These are phyloP conservation scores for Norana najaformis DNA, from an alignment of 2,888 invertebrate species.

Conservation along the genomic window DNA sequence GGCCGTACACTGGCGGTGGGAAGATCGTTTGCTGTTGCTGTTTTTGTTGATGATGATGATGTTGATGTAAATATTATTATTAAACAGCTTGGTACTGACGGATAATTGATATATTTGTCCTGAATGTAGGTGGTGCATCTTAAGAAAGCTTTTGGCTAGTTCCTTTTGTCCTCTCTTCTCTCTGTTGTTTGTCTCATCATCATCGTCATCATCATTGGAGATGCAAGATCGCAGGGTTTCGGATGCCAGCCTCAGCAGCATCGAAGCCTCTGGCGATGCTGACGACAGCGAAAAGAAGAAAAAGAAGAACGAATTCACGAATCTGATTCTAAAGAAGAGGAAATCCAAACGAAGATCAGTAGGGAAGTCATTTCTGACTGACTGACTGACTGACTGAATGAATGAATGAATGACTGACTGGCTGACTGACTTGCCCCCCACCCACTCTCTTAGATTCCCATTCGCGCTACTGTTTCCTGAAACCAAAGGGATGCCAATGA, in stretches of 20 bases:
- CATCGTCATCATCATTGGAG: neutral
- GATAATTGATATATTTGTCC: neutral
- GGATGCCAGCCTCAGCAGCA: neutral
- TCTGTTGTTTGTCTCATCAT: neutral
- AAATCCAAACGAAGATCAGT: neutral
- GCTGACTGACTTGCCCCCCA: neutral
- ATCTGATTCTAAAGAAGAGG: neutral
- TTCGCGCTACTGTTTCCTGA: neutral
- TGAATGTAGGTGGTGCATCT: neutral
- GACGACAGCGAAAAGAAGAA: neutral
- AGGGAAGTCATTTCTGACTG: neutral
- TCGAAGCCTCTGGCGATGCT: neutral
- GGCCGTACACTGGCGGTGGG: too few species aligned
- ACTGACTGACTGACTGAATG: neutral
- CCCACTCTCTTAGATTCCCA: neutral
- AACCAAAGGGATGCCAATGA: neutral
- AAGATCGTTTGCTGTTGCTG: too few species aligned
- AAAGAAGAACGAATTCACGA: neutral
- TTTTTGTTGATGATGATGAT: too few species aligned
- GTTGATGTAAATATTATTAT: too few species aligned
- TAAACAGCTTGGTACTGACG: too few species aligned
- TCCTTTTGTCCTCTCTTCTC: neutral
- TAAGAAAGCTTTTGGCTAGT: neutral
- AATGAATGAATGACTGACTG: neutral
- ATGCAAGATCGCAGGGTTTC: neutral